Conservation (phyloP, 2,113 vertebrate species). For the Stegostoma tigrinum region DNA sequence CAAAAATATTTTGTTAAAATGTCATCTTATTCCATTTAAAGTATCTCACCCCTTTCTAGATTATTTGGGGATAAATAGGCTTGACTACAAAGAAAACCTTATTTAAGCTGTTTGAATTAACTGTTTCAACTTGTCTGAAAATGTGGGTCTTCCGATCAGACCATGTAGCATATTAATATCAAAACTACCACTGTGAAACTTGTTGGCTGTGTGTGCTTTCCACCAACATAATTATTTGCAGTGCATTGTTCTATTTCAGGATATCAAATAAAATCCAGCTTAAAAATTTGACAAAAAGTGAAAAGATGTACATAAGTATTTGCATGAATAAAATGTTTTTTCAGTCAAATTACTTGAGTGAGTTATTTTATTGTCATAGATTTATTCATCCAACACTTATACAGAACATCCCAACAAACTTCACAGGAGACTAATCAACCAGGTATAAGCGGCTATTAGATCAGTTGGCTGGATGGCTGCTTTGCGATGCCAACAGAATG, state of each 20-base stretch:
- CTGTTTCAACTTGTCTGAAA: background rate
- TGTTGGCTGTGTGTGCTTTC: constrained; percentile 8
- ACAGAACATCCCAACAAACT: background rate
- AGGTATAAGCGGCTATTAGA: background rate
- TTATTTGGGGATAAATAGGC: background rate
- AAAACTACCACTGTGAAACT: background rate
- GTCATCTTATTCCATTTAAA: background rate
- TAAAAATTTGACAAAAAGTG: background rate
- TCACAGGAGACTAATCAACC: background rate
- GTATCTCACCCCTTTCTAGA: background rate
- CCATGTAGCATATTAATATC: background rate
- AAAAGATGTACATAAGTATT: background rate
- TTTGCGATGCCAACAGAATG: too few relatives aligned
- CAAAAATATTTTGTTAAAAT: background rate
- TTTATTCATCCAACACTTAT: too few relatives aligned
- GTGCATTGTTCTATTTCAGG: background rate
- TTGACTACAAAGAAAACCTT: background rate
- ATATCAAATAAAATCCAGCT: background rate
- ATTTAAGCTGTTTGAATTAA: background rate
- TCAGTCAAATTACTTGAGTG: background rate
- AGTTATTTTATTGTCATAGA: background rate
- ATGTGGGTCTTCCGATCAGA: background rate
- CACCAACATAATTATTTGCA: background rate
- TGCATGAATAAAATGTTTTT: constrained; percentile 34
- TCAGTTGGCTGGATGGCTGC: too few relatives aligned